Evolutionary conservation across 2,797 vertebrate species (phyloP).

Genomic region (Oceanodroma leucorhoa): DNA sequence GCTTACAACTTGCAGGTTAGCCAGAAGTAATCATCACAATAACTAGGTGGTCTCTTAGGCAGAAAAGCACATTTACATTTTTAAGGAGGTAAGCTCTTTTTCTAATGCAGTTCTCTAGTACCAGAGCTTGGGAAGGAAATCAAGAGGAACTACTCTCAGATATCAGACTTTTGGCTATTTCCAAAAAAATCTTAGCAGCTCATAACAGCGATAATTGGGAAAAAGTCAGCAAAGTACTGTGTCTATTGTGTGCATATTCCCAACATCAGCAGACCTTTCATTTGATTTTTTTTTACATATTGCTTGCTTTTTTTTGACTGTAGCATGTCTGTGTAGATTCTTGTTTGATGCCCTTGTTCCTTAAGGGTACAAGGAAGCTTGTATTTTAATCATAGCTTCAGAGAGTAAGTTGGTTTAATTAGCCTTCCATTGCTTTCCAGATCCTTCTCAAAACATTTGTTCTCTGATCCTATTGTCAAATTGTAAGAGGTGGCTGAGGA

Average conservation of each 20-base stretch:
- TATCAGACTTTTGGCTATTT: background rate
- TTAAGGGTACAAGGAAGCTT: background rate
- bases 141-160: background rate
- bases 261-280: background rate
- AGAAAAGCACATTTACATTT: conserved; percentile 12
- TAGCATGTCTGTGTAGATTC: background rate
- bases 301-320: background rate
- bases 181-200: background rate
- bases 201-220: background rate
- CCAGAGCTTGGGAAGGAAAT: background rate
- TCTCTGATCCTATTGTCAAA: background rate
- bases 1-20: conserved; percentile 22
- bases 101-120: background rate
- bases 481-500: background rate
- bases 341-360: background rate
- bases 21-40: background rate
- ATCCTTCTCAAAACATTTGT: background rate
- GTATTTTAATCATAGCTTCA: background rate
- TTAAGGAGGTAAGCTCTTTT: background rate
- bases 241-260: background rate
- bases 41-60: background rate
- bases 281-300: background rate
- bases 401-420: background rate
- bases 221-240: background rate
- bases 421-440: background rate